Percentiles rank a stretch among this genome's conserved stretches.
Conservation (phyloP, 2,797 vertebrate genomes). For the Chrysolophus pictus region DNA sequence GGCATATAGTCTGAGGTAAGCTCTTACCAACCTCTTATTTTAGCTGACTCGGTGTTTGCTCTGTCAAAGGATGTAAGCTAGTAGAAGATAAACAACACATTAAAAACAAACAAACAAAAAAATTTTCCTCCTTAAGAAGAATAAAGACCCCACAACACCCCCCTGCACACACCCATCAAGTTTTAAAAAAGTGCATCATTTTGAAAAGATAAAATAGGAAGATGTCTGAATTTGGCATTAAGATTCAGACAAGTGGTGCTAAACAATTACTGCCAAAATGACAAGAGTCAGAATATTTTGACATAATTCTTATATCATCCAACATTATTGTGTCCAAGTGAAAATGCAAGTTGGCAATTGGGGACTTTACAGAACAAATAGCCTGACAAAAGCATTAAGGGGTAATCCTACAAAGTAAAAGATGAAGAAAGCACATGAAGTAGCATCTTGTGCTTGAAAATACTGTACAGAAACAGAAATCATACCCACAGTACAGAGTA, state of each 20-base stretch:
- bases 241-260: background rate
- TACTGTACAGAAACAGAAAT: background rate
- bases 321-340: background rate
- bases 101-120: background rate
- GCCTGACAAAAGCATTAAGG: background rate
- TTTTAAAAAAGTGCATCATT: background rate
- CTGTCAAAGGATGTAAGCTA: conserved; percentile 97
- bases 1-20: conserved; percentile 2
- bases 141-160: background rate
- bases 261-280: background rate
- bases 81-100: conserved; percentile 57
- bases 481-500: background rate
- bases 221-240: background rate
- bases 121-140: too few relatives aligned
- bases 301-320: background rate
- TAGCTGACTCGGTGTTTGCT: conserved; percentile 88
- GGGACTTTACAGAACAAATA: background rate
- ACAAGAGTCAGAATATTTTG: background rate
- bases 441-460: background rate
- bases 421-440: background rate
- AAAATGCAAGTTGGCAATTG: background rate
- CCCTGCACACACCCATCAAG: background rate
- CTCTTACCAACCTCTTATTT: conserved; percentile 89
- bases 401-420: background rate
- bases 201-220: background rate